These are phyloP conservation scores for Drosophila lacertosa DNA, from an alignment of 1,140 invertebrate genomes.

Conservation along the genomic window DNA sequence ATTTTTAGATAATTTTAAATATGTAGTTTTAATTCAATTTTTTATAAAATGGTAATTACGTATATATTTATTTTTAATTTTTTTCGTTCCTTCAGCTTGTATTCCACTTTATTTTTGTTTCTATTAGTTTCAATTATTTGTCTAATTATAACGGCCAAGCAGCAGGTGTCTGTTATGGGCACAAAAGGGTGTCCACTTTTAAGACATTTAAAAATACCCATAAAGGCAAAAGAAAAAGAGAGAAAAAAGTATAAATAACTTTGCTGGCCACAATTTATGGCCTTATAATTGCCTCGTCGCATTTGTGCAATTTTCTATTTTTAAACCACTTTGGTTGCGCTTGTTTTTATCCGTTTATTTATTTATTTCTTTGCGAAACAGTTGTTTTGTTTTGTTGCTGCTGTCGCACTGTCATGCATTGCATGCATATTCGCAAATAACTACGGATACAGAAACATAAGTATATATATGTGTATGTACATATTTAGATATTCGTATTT, in stretches of 20 bases:
- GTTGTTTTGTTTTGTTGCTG: constrained; percentile 26
- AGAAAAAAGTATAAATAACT: constrained; percentile 3
- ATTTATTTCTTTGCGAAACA: constrained; percentile 9
- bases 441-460: not conserved
- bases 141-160: no score
- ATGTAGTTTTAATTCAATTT: no score
- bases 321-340: constrained; percentile 40
- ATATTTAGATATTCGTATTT: not conserved
- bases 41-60: no score
- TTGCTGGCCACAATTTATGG: constrained; percentile 34
- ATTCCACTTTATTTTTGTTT: not conserved
- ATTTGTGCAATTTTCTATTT: constrained; percentile 47
- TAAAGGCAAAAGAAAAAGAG: not conserved
- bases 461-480: no score
- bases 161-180: not conserved
- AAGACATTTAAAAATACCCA: not conserved
- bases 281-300: constrained; percentile 39
- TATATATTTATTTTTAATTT: not conserved
- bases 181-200: not conserved
- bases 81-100: not conserved
- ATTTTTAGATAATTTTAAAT: not conserved
- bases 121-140: not conserved
- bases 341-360: constrained; percentile 19
- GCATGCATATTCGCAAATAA: constrained; percentile 12
- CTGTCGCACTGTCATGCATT: constrained; percentile 9